phyloP scores from a whole-genome alignment of 2,888 invertebrate genomes.

The Dichetophora obliterata region DNA sequence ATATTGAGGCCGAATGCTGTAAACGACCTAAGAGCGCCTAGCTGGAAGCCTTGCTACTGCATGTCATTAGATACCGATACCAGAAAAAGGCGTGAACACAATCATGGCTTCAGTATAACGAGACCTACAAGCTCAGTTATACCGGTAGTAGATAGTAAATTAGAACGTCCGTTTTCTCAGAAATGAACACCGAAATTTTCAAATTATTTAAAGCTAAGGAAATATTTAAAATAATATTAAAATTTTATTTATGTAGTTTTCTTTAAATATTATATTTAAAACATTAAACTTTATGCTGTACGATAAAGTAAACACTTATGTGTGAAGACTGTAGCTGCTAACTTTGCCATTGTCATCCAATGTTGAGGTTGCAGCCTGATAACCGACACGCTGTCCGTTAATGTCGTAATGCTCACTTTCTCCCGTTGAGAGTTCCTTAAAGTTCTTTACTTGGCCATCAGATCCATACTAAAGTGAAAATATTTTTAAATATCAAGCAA shows the following conservation, averaged over 20 bases:
- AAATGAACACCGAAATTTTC: not conserved
- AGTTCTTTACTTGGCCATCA: constrained; percentile 65
- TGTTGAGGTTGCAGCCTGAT: constrained; percentile 73
- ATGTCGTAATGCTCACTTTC: constrained; percentile 69
- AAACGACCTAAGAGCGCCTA: constrained; percentile 53
- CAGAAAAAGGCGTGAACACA: constrained; percentile 59
- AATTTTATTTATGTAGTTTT: not conserved
- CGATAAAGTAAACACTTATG: constrained; percentile 52
- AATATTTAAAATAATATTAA: not conserved
- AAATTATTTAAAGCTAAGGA: not conserved
- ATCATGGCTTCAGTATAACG: constrained; percentile 42
- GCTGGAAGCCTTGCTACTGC: constrained; percentile 70
- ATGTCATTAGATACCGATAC: constrained; percentile 57
- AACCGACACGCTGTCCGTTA: constrained; percentile 72
- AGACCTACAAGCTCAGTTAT: constrained; percentile 54
- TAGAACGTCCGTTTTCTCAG: constrained; percentile 62
- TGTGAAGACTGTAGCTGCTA: constrained; percentile 72
- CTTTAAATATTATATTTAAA: not conserved
- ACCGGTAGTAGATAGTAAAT: constrained; percentile 61
- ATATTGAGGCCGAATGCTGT: constrained; percentile 57
- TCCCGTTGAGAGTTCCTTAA: constrained; percentile 67
- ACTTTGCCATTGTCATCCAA: constrained; percentile 77
- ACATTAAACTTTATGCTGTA: not conserved
- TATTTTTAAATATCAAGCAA: not conserved
- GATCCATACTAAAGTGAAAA: constrained; percentile 58